Evolutionary conservation across 2,888 invertebrate species (phyloP).

Genomic region (Protophormia terraenovae): DNA sequence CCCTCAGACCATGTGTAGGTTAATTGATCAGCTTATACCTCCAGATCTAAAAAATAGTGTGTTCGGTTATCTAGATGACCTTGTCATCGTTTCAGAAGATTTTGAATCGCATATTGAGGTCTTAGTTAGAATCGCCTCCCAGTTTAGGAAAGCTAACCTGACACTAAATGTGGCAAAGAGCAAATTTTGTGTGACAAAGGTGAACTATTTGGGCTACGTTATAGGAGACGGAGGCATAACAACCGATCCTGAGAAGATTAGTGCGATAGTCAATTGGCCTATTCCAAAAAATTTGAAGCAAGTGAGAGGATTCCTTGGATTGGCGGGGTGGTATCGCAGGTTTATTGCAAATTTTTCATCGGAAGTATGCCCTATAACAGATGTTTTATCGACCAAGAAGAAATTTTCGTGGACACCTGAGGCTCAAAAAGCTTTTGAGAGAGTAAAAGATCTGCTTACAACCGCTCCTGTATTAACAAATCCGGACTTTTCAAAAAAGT

Average conservation of each 20-base stretch:
- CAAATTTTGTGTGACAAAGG: no score
- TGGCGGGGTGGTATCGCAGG: slow-evolving; percentile 22
- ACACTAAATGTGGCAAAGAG: no score
- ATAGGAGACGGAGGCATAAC: no score
- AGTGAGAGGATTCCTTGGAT: background rate
- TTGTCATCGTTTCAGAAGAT: no score
- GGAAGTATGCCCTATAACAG: background rate
- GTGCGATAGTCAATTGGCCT: slow-evolving; percentile 1
- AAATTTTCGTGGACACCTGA: background rate
- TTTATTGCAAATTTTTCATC: slow-evolving; percentile 20
- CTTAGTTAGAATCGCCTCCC: no score
- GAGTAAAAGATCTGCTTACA: background rate
- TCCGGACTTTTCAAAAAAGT: background rate
- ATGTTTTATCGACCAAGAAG: background rate
- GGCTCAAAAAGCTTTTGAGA: background rate
- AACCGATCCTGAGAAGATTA: background rate
- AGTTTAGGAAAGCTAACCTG: no score
- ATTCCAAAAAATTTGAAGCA: slow-evolving; percentile 12
- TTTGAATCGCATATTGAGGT: no score
- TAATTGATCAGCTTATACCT: no score
- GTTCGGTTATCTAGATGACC: no score
- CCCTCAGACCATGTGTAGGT: background rate
- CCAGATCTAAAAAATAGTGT: no score
- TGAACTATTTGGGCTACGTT: no score
- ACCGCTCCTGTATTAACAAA: no score